Base-by-base conservation (phyloP, 2,888 invertebrate genomes). In the Tridacna crocea region DNA sequence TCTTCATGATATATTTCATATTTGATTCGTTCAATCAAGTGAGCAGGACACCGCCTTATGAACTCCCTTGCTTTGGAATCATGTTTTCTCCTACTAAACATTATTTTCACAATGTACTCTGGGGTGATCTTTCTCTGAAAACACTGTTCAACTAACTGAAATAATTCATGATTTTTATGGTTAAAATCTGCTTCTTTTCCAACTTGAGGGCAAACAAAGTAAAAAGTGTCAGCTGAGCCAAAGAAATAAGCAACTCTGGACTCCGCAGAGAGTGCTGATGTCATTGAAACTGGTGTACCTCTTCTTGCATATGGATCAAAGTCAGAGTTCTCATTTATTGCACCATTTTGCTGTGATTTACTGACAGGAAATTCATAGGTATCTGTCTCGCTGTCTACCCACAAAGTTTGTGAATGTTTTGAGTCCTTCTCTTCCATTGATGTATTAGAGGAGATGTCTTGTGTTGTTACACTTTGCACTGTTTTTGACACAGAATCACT, bases 61-160 rank as follows among this genome's bases (percentile, higher is more conserved):
- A 88, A 90, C 11, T 79, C 68, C 65, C 77, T 86, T 8, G 90
- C 89, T 48, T 79, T 73, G 8, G 51, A n/a, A 75, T 91, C 91
- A 72, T 83, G 72, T 36, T 85, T 88, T 61, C 88, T 83, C 36
- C 91, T 76, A 51, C 87, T 88, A 79, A 85, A 88, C 68, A 92
- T 78, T 26, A 92, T 89, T 48, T 85, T 79, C n/a, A 89, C 73
- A 19, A 92, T 80, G 77, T 82, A 90, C 11, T 90, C 79, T 22
- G 90, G 83, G n/a, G 85, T 82, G 15, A 92, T 82, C 72, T 92
- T 91, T 72, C 88, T 88, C 63, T 89, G 88, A 68, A 91, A 90
- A 65, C 91, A 91, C 72, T 89, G 86, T 72, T 92, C 91, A 0
- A 90, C 89, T 60, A 92, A 74, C 13, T 83, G 84, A 15, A 77